These are phyloP conservation scores for Lordiphosa fenestrarum DNA, from an alignment of 2,888 invertebrate species.

Conservation along the genomic window DNA sequence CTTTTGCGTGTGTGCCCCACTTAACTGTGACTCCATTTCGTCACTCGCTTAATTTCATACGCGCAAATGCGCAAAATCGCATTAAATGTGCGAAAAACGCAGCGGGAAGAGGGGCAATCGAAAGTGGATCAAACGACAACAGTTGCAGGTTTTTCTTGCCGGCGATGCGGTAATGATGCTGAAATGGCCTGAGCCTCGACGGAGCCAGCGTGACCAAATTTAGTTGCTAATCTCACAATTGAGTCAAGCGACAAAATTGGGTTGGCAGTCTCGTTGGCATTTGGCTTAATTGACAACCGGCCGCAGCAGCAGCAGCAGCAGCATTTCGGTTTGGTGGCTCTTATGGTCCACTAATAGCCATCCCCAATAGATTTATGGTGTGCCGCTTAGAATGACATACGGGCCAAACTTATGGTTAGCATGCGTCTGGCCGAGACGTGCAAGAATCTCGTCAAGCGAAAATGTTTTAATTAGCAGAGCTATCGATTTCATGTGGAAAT, in stretches of 20 bases:
- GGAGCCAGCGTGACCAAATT: slow-evolving; percentile 55
- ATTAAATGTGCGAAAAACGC: slow-evolving; percentile 70
- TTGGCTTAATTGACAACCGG: slow-evolving; percentile 60
- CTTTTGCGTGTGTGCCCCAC: slow-evolving; percentile 47
- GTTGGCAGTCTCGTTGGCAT: slow-evolving; percentile 51
- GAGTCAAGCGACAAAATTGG: slow-evolving; percentile 65
- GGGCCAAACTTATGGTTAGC: slow-evolving; percentile 46
- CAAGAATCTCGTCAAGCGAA: slow-evolving; percentile 45
- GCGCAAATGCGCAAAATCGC: slow-evolving; percentile 72
- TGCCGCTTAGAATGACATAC: slow-evolving; percentile 51
- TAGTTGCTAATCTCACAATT: slow-evolving; percentile 62
- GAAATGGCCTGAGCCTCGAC: slow-evolving; percentile 43
- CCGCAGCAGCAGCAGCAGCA: slow-evolving; percentile 7
- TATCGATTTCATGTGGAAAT: slow-evolving; percentile 13
- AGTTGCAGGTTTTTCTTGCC: slow-evolving; percentile 20
- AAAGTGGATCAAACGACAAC: slow-evolving; percentile 66
- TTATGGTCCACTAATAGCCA: slow-evolving; percentile 55
- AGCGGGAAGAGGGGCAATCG: slow-evolving; percentile 19
- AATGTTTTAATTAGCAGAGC: slow-evolving; percentile 64
- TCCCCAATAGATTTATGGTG: slow-evolving; percentile 53
- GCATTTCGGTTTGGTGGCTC: slow-evolving; percentile 3
- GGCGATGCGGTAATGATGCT: slow-evolving; percentile 73
- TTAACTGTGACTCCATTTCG: slow-evolving; percentile 56
- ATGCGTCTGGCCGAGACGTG: slow-evolving; percentile 51
- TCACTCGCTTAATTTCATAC: slow-evolving; percentile 68